Conservation (phyloP, 2,113 vertebrate genomes). For the Dinomys branickii region DNA sequence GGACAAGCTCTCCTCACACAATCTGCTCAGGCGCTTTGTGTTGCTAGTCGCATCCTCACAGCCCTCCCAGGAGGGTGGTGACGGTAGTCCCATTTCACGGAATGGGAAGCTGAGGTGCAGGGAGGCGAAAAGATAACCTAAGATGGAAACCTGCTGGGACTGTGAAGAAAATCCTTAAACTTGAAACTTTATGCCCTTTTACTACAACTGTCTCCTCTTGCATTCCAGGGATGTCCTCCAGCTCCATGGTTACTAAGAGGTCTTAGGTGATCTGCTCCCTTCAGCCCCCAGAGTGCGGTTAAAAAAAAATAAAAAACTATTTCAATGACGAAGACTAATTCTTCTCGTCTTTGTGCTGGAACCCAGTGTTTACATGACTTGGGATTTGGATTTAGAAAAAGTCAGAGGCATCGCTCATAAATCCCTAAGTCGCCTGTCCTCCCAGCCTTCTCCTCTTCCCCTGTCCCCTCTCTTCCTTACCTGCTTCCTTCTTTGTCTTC, state of each 20-base stretch:
- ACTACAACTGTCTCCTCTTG: neutral
- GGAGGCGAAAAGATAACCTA: neutral
- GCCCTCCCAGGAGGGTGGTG: neutral
- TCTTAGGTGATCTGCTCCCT: neutral
- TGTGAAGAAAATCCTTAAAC: neutral
- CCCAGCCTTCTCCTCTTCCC: neutral
- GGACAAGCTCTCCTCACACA: neutral
- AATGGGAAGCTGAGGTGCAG: neutral
- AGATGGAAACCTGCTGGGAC: neutral
- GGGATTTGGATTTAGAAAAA: neutral
- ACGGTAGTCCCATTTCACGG: neutral
- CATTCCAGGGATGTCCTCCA: neutral
- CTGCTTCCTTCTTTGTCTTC: neutral
- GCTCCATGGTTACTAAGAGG: neutral
- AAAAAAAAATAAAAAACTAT: neutral
- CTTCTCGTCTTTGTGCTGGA: neutral
- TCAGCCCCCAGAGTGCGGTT: neutral
- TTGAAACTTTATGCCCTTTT: neutral
- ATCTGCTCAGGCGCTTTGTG: neutral
- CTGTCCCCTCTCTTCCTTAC: fast-evolving
- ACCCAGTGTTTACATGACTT: neutral
- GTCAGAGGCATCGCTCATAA: neutral
- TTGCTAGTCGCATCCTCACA: neutral
- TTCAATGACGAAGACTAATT: neutral
- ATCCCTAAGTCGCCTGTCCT: neutral